Evolutionary conservation across 2,888 invertebrate genomes (phyloP).

Genomic region (Patella ulyssiponensis): DNA sequence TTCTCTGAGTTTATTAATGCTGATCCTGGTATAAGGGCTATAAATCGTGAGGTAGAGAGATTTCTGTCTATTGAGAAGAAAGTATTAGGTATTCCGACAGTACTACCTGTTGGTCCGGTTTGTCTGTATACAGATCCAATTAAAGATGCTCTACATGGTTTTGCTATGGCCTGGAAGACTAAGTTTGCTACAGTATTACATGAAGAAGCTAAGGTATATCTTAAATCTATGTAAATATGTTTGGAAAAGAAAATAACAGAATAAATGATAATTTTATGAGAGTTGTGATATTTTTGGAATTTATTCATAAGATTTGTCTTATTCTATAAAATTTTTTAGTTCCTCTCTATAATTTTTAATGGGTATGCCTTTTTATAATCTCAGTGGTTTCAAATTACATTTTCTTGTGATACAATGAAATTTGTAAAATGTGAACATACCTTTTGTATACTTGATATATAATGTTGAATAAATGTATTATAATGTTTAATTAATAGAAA

Average conservation of each 20-base stretch:
- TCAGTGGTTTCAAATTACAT: no score
- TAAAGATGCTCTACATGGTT: conserved; percentile 70
- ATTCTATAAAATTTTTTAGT: no score
- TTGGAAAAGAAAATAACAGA: neutral
- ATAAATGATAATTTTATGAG: no score
- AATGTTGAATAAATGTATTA: no score
- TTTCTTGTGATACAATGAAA: no score
- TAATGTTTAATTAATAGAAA: conserved; percentile 50
- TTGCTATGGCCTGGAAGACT: conserved; percentile 71
- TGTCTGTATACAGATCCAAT: conserved; percentile 68
- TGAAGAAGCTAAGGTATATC: conserved; percentile 69
- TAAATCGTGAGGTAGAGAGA: conserved; percentile 61
- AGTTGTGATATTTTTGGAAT: no score
- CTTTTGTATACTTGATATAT: no score
- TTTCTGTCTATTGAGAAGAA: conserved; percentile 68
- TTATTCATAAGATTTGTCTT: no score
- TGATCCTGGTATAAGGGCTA: conserved; percentile 66
- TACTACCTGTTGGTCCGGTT: conserved; percentile 67
- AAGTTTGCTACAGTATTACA: conserved; percentile 70
- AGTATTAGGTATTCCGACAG: conserved; percentile 59
- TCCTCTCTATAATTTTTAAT: no score
- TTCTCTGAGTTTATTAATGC: conserved; percentile 67
- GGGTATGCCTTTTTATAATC: no score
- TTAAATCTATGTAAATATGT: conserved; percentile 3
- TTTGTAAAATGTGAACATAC: no score